Evolutionary conservation across 2,888 invertebrate genomes (phyloP), one percentile per base, ranked within the genome.

Genomic region (Ophion ellenae): DNA sequence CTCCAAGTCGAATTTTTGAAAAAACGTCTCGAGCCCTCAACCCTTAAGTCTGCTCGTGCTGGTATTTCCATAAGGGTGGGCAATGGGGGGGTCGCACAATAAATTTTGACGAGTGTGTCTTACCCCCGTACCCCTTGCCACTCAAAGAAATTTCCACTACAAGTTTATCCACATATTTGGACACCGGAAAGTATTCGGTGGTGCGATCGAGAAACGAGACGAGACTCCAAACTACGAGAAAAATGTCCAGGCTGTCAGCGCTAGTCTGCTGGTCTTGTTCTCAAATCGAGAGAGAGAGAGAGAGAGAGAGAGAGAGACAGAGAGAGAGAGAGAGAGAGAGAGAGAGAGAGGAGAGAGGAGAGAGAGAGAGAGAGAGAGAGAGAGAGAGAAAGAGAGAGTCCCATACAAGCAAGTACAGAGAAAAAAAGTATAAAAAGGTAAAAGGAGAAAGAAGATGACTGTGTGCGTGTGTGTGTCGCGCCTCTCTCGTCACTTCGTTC

Each of bases 401-500:
- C 6, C 45, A 45, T 57, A 57, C 64, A 66, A 74, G 77, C 67
- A 59, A 85, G 73, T n/a, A 57, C 45, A 63, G 36, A 77, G 59
- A 69, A 75, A 61, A 61, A 14, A 14, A 47, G 14, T 47, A 14
- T 14, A 47, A 47, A 47, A 14, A 83, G 59, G 59, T 76, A 66
- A 71, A 61, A 77, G 80, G 83, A 88, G 86, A 89, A 89, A 88
- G 88, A 90, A 91, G 90, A 91, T 91, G 91, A 90, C 90, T 86
- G 89, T 20, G 11, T 71, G 64, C 63, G 24, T 69, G 63, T 79
- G 70, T 17, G 85, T 88, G 90, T 89, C 90, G 90, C 90, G 87
- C 89, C 90, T 92, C 92, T 91, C 89, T 93, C 92, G 89, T 89
- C 92, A 89, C 90, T 86, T 90, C 89, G 90, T 91, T 92, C 90